Percentiles rank a stretch among this genome's conserved stretches.
phyloP scores from a whole-genome alignment of 2,888 invertebrate genomes.

The Hypercompe scribonia region DNA sequence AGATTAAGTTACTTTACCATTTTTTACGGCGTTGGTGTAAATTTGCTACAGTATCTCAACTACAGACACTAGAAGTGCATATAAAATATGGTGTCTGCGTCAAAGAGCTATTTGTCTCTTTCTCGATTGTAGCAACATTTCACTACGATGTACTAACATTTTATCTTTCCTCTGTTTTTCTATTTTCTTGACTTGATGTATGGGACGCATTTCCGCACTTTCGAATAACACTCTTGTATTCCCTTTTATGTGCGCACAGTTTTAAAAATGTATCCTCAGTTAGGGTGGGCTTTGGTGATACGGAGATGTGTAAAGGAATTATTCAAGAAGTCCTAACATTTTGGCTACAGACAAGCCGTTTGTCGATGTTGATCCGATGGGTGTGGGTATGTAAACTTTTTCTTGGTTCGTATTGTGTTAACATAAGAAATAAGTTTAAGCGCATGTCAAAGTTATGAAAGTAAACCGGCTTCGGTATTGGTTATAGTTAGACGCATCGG shows the following conservation, averaged over 20 bases:
- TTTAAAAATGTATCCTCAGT: constrained; percentile 83
- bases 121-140: constrained; percentile 80
- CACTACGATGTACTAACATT: constrained; percentile 79
- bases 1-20: background rate
- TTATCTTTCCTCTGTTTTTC: constrained; percentile 81
- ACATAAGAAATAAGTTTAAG: too few species aligned
- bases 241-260: constrained; percentile 80
- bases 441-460: too few species aligned
- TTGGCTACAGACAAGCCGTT: constrained; percentile 27
- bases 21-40: background rate
- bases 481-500: too few species aligned
- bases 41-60: background rate
- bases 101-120: constrained; percentile 78
- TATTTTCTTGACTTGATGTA: constrained; percentile 83
- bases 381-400: background rate
- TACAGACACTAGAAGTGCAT: constrained; percentile 56
- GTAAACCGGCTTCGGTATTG: too few species aligned
- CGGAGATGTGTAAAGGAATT: constrained; percentile 69
- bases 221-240: constrained; percentile 80
- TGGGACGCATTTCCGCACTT: constrained; percentile 85
- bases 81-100: constrained; percentile 68
- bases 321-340: constrained; percentile 60
- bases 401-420: background rate
- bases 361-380: constrained; percentile 26
- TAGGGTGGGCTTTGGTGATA: constrained; percentile 65